These are phyloP conservation scores for Lamellibrachia satsuma DNA, from an alignment of 2,888 invertebrate genomes.

Conservation along the genomic window DNA sequence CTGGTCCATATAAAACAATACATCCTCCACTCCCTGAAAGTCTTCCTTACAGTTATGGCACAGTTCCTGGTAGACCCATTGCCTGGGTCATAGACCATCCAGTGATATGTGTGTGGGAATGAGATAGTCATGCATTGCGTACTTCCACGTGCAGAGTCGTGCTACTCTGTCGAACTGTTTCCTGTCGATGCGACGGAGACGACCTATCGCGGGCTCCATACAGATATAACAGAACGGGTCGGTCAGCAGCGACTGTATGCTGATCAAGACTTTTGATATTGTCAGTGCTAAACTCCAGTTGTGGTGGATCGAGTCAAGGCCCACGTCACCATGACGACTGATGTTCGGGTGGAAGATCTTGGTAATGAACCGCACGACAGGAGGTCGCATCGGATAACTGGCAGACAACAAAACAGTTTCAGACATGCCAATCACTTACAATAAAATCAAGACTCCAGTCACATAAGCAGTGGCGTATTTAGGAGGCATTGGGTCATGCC, in stretches of 20 bases:
- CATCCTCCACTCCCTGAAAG: background rate
- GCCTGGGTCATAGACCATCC: conserved; percentile 8
- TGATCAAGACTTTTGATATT: conserved; percentile 75
- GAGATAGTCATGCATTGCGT: conserved; percentile 68
- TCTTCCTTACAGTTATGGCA: background rate
- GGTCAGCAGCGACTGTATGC: conserved; percentile 64
- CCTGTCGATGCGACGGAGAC: conserved; percentile 79
- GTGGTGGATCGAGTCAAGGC: conserved; percentile 92
- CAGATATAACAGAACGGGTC: conserved; percentile 90
- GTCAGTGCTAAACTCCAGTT: conserved; percentile 96
- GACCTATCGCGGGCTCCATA: conserved; percentile 87
- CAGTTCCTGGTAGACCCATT: background rate
- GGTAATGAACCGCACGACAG: conserved; percentile 89
- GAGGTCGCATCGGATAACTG: conserved; percentile 89
- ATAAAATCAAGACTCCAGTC: background rate
- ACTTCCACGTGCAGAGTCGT: conserved; percentile 88
- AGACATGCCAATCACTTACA: background rate
- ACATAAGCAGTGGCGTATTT: no score
- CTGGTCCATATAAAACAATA: background rate
- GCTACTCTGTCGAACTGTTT: conserved; percentile 82
- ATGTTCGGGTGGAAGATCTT: conserved; percentile 95
- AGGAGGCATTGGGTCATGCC: no score
- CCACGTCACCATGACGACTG: conserved; percentile 92
- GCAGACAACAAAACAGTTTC: background rate
- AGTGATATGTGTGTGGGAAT: conserved; percentile 36